Percentiles rank a stretch among this genome's conserved stretches.
Conservation (phyloP, 2,113 vertebrate genomes). For the Seriola dumerili region DNA sequence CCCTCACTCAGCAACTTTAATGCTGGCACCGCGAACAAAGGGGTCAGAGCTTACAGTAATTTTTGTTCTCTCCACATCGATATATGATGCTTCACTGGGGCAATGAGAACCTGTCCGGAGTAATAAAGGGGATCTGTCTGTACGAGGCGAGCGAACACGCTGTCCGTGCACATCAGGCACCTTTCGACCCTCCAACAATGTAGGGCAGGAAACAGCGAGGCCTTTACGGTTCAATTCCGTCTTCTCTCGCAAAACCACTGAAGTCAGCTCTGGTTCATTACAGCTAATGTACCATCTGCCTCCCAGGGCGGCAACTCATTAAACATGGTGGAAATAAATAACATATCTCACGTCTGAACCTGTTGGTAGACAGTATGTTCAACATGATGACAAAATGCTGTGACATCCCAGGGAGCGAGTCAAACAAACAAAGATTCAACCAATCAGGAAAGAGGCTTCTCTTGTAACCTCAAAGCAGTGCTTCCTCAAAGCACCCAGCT, state of each 20-base stretch:
- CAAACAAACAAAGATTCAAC: conserved; percentile 25
- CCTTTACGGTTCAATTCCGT: conserved; percentile 33
- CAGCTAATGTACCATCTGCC: conserved; percentile 81
- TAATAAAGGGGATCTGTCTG: conserved; percentile 61
- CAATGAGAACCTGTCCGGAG: conserved; percentile 66
- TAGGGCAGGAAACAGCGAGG: conserved; percentile 10
- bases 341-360: conserved; percentile 62
- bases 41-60: conserved; percentile 74
- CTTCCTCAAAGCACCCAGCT: neutral
- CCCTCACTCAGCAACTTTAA: conserved; percentile 81
- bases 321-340: conserved; percentile 82
- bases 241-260: conserved; percentile 60
- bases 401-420: conserved; percentile 16
- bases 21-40: conserved; percentile 73
- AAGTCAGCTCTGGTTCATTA: conserved; percentile 78
- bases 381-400: conserved; percentile 21
- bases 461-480: conserved; percentile 3
- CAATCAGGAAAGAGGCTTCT: conserved; percentile 20
- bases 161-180: conserved; percentile 36
- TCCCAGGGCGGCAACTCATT: conserved; percentile 76
- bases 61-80: conserved; percentile 73
- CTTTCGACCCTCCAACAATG: conserved; percentile 41
- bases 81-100: conserved; percentile 66
- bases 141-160: conserved; percentile 27
- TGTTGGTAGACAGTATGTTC: conserved; percentile 14